Conservation (phyloP, 2,797 vertebrate genomes). For the Nannoperca obscura region DNA sequence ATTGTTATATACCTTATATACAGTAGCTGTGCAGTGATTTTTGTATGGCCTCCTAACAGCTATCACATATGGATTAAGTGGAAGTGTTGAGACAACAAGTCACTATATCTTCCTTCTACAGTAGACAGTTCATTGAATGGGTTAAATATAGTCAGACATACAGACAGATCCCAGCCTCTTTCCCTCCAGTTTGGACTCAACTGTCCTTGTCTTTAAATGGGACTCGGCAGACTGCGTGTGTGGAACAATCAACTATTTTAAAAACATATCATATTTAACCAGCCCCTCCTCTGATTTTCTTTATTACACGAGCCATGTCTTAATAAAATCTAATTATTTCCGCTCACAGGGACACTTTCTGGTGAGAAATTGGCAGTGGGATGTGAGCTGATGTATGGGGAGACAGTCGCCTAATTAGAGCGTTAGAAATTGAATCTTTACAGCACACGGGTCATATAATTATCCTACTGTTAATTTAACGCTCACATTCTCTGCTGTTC, state of each 20-base stretch:
- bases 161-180: conserved; percentile 32
- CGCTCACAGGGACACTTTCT: conserved; percentile 84
- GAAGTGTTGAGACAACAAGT: background rate
- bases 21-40: background rate
- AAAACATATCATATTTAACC: conserved; percentile 79
- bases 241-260: conserved; percentile 66
- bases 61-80: conserved; percentile 1
- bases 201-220: conserved; percentile 50
- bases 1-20: background rate
- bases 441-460: conserved; percentile 99
- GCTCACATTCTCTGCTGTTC: conserved; percentile 98
- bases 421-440: conserved; percentile 99
- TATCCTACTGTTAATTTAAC: conserved; percentile 99
- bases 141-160: conserved; percentile 29
- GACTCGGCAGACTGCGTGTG: conserved; percentile 58
- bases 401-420: conserved; percentile 98
- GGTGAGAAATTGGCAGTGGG: conserved; percentile 90
- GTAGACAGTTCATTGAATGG: background rate
- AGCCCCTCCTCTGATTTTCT: conserved; percentile 81
- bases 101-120: conserved; percentile 9
- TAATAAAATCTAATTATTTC: conserved; percentile 88
- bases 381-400: conserved; percentile 96
- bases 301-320: conserved; percentile 82
- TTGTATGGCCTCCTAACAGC: conserved; percentile 6
- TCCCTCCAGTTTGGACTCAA: conserved; percentile 37